Percentiles rank a stretch among this genome's conserved stretches.
phyloP scores from a whole-genome alignment of 2,888 invertebrate species.

The Psococerastis gibbosa region DNA sequence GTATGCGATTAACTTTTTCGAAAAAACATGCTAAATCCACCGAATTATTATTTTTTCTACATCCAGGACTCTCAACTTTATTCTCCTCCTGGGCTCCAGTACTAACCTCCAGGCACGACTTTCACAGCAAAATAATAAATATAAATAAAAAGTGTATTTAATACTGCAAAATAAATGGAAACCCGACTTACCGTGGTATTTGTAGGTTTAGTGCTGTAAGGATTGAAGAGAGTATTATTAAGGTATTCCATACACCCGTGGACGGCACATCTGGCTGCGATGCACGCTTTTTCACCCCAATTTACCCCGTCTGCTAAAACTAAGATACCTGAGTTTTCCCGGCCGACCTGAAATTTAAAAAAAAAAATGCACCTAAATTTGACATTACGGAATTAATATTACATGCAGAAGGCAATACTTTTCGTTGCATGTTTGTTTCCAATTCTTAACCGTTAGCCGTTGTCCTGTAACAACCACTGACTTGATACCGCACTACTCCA shows the following conservation, averaged over 20 bases:
- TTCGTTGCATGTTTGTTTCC: slow-evolving; percentile 23
- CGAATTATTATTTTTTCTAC: neutral
- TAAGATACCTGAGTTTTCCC: slow-evolving; percentile 54
- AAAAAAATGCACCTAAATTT: no score
- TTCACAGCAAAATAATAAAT: no score
- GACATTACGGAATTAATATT: no score
- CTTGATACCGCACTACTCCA: no score
- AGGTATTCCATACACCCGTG: slow-evolving; percentile 70
- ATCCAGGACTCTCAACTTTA: slow-evolving; percentile 3
- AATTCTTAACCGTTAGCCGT: no score
- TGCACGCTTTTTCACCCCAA: slow-evolving; percentile 73
- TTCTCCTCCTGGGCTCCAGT: no score
- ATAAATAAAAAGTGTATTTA: no score
- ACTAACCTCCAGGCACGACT: no score
- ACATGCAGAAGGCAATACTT: neutral
- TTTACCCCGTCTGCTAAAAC: slow-evolving; percentile 80
- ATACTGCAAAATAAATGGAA: no score
- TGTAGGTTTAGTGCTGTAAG: slow-evolving; percentile 16
- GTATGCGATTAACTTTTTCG: no score
- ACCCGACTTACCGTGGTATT: slow-evolving; percentile 26
- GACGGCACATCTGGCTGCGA: slow-evolving; percentile 70
- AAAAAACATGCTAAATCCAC: no score
- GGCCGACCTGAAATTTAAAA: slow-evolving; percentile 25
- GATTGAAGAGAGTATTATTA: slow-evolving; percentile 45
- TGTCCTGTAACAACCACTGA: no score